phyloP scores from a whole-genome alignment of 2,797 vertebrate genomes.

The Prunella strophiata region DNA sequence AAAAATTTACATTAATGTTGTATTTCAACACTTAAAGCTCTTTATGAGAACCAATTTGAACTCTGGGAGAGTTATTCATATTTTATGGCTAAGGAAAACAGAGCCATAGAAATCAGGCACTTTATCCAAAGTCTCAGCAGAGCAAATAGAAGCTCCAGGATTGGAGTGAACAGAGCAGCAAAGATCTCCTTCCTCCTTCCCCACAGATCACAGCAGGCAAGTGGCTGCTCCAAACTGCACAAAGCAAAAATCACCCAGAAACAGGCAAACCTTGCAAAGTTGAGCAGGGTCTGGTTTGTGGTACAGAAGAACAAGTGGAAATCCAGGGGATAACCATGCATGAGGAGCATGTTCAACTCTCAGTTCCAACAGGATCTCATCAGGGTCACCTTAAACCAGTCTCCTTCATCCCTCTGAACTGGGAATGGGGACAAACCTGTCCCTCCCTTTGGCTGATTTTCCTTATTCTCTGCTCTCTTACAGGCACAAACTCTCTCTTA shows the following conservation, averaged over 20 bases:
- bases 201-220: not conserved
- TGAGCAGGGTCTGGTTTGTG: not conserved
- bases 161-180: not conserved
- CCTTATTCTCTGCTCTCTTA: not conserved
- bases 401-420: not conserved
- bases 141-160: not conserved
- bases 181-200: not conserved
- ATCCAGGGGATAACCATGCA: accelerated
- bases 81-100: not conserved
- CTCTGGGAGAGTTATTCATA: accelerated
- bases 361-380: not conserved
- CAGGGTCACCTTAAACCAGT: not conserved
- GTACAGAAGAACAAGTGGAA: not conserved
- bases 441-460: not conserved
- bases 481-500: not conserved
- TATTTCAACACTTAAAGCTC: not conserved
- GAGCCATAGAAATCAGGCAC: not conserved
- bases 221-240: not conserved
- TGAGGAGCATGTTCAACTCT: accelerated
- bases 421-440: not conserved
- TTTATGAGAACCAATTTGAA: not conserved
- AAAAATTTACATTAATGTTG: accelerated
- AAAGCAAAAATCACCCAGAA: not conserved
- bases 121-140: not conserved
- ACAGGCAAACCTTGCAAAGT: not conserved